Evolutionary conservation across 1,140 invertebrate species (phyloP).

Genomic region (Chironomus striatipennis): DNA sequence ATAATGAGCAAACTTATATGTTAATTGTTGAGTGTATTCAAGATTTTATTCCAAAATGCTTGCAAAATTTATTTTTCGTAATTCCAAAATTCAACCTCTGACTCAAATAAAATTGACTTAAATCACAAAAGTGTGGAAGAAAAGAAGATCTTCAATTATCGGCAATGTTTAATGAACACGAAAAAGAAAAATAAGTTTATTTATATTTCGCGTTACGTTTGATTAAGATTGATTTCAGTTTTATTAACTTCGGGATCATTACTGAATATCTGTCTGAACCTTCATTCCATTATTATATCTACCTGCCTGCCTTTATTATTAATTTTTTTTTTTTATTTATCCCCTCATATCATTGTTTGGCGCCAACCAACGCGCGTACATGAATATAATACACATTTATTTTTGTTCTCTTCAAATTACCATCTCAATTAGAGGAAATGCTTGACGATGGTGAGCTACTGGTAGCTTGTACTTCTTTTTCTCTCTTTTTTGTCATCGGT

Average conservation of each 20-base stretch:
- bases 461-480: not conserved
- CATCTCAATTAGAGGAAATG: conserved; percentile 26
- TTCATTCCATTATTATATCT: no score
- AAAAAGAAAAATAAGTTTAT: no score
- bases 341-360: not conserved
- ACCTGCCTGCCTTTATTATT: no score
- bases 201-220: not conserved
- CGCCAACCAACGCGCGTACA: not conserved
- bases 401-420: conserved; percentile 22
- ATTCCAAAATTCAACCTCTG: no score
- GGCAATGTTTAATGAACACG: not conserved
- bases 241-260: not conserved
- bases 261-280: not conserved
- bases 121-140: no score
- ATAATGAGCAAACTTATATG: no score
- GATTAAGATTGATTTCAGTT: conserved; percentile 6
- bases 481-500: not conserved
- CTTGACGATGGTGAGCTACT: not conserved
- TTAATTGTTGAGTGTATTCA: no score
- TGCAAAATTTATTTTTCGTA: no score
- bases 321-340: not conserved
- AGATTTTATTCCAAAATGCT: no score
- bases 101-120: no score
- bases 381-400: not conserved
- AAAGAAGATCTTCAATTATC: no score